Evolutionary conservation across 2,797 vertebrate species (phyloP).

Genomic region (Enteromius fasciolatus): DNA sequence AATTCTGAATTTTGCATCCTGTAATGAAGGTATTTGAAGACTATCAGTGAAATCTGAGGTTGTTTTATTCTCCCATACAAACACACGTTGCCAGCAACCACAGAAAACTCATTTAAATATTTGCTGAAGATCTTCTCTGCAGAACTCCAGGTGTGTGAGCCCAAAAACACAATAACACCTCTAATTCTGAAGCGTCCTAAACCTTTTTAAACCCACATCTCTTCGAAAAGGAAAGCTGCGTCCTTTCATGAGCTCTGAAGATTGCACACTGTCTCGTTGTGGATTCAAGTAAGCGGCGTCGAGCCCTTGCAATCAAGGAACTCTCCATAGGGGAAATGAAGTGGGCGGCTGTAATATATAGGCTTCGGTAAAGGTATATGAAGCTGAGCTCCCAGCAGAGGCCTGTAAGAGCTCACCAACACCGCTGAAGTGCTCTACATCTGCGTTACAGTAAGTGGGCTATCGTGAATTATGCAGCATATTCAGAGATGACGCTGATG

Average conservation of each 20-base stretch:
- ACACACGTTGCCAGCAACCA: neutral
- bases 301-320: constrained; percentile 10
- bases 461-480: constrained; percentile 19
- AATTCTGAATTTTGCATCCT: neutral
- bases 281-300: neutral
- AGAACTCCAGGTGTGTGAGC: constrained; percentile 22
- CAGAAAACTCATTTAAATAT: neutral
- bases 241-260: constrained; percentile 17
- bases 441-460: neutral
- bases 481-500: neutral
- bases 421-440: constrained; percentile 7
- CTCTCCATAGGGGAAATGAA: neutral
- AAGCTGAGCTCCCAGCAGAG: constrained; percentile 3
- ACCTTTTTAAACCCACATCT: constrained; percentile 22
- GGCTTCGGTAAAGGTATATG: constrained; percentile 8
- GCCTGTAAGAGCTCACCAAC: constrained; percentile 1
- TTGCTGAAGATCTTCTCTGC: neutral
- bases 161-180: constrained; percentile 10
- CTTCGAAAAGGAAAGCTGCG: constrained; percentile 13
- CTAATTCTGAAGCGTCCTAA: constrained; percentile 7
- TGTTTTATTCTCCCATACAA: neutral
- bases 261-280: neutral
- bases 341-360: constrained; percentile 26
- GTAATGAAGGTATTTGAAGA: neutral
- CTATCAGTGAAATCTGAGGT: neutral